These are phyloP conservation scores for Drosophila mettleri DNA, from an alignment of 2,888 invertebrate genomes.

Conservation along the genomic window DNA sequence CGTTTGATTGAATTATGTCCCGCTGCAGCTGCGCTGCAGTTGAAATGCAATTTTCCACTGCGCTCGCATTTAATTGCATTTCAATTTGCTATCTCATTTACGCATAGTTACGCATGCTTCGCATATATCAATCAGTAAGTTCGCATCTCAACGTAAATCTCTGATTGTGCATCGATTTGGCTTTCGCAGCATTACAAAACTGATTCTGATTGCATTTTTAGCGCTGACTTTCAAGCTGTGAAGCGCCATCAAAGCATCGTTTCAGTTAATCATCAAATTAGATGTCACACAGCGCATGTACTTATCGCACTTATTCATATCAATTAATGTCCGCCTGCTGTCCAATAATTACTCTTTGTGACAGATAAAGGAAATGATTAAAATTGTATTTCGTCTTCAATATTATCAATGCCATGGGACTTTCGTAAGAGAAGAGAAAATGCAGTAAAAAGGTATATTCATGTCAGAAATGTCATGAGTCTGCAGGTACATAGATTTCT, in stretches of 20 bases:
- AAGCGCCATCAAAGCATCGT: too few species aligned
- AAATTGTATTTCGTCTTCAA: not conserved
- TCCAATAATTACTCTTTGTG: slow-evolving; percentile 1
- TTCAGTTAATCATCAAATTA: slow-evolving; percentile 4
- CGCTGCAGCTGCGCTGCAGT: slow-evolving; percentile 17
- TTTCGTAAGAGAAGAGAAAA: too few species aligned
- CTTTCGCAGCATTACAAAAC: not conserved
- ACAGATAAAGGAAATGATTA: not conserved
- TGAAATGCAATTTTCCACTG: slow-evolving; percentile 12
- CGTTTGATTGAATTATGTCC: slow-evolving; percentile 41
- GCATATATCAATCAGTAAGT: slow-evolving; percentile 14
- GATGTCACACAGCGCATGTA: not conserved
- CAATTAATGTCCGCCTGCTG: slow-evolving; percentile 25
- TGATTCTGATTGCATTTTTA: not conserved
- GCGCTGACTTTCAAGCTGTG: not conserved
- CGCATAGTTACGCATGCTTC: not conserved
- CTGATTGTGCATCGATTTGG: not conserved
- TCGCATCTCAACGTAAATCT: not conserved
- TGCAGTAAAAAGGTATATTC: too few species aligned
- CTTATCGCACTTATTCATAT: slow-evolving; percentile 23
- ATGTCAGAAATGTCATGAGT: too few species aligned
- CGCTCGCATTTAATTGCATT: slow-evolving; percentile 28
- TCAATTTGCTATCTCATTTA: slow-evolving; percentile 21
- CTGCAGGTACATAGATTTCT: too few species aligned
- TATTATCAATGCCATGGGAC: not conserved